Base-by-base conservation (phyloP, 2,113 vertebrate species). In the Prinia subflava region DNA sequence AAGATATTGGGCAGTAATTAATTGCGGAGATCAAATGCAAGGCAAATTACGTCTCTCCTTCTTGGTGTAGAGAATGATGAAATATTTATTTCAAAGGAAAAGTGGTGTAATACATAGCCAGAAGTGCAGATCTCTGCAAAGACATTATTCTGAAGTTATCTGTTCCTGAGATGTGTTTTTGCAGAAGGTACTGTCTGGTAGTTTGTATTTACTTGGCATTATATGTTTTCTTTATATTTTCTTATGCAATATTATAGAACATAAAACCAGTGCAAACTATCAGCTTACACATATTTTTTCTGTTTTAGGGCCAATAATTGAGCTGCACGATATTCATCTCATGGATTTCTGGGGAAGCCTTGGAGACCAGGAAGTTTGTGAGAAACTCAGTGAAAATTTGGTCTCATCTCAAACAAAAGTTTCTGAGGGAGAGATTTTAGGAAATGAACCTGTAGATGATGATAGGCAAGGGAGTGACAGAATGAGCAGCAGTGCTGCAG, bases 251-350 rank as follows among this genome's bases (percentile, higher is more conserved):
- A 21, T 27, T 46, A 42, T 31, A 83, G 35, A 55, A 39, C 53
- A 64, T 53, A 77, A 88, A 83, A 6, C 15, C 31, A 62, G 59
- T 74, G 35, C 31, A 71, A 87, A 55, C 73, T 18, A 75, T 88
- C 64, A 92, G 33, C 27, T 85, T 59, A 81, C 31, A 46, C 15
- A 33, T 88, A 15, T 83, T 67, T 93, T 95, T 95, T 93, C 60
- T 97, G 10, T 39, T 83, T 87, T 92, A 98, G 98, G 98, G 98
- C 98, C 98, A 52, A 79, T 98, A 30, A 57, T 93, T 83, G 97
- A 98, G 68, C 93, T 98, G 92, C 97, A 96, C 70, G 98, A 98
- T 50, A 97, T 97, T 76, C 76, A 96, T 7, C 89, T 97, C 28
- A 7, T 5, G 24, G 96, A 96, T 85, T 97, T 98, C 71, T 98